Conservation (phyloP, 2,888 invertebrate species). For the Lasioglossum villosulum region DNA sequence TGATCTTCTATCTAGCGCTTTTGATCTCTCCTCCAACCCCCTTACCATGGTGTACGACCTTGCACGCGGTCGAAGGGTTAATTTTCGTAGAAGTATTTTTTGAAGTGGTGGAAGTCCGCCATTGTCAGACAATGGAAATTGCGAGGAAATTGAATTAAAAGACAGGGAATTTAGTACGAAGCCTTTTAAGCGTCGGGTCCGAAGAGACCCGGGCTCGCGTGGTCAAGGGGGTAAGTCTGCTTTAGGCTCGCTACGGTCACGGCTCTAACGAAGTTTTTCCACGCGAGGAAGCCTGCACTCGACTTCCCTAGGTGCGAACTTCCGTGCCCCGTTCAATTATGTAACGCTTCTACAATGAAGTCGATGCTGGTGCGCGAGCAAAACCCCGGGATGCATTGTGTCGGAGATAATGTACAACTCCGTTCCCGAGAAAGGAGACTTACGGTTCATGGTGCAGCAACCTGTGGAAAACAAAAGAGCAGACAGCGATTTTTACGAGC, state of each 20-base stretch:
- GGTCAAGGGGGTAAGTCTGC: background rate
- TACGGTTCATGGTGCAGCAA: background rate
- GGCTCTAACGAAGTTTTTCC: background rate
- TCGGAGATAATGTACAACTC: background rate
- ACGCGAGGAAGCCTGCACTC: background rate
- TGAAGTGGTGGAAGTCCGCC: background rate
- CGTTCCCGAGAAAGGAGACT: slow-evolving; percentile 1
- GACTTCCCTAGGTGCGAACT: background rate
- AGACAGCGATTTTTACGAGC: background rate
- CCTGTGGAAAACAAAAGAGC: background rate
- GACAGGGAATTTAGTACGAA: background rate
- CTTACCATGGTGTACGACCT: too few species aligned
- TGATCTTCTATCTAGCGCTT: too few species aligned
- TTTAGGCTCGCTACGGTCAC: background rate
- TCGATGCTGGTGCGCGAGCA: background rate
- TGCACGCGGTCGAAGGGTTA: background rate
- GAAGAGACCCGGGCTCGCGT: background rate
- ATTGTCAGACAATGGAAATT: background rate
- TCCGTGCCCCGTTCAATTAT: slow-evolving; percentile 6
- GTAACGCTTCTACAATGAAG: background rate
- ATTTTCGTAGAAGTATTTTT: background rate
- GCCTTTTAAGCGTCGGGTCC: background rate
- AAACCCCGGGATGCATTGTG: background rate
- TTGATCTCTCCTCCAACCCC: too few species aligned
- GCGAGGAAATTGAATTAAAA: background rate